A percentile compares a stretch with the other conserved stretches of the same genome.
These are phyloP conservation scores for Sphaerophoria taeniata DNA, from an alignment of 2,888 invertebrate species.

Conservation along the genomic window DNA sequence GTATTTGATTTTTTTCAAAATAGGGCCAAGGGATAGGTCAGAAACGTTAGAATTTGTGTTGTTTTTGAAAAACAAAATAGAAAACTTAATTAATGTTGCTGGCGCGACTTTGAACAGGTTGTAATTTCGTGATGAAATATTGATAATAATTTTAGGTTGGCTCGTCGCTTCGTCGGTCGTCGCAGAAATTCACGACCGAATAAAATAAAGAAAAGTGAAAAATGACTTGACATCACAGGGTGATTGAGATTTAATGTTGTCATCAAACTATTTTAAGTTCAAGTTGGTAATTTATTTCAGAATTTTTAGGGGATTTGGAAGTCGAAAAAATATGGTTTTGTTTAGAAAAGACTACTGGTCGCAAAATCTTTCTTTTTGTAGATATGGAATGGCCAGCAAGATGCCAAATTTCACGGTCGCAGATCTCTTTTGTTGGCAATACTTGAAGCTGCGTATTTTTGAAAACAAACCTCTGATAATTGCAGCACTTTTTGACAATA, in stretches of 20 bases:
- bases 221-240: conserved; percentile 32
- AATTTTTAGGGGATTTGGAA: neutral
- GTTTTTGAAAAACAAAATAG: conserved; percentile 39
- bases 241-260: conserved; percentile 50
- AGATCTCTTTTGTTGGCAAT: too few species aligned
- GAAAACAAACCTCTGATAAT: too few species aligned
- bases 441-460: too few species aligned
- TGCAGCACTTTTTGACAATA: too few species aligned
- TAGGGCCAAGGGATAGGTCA: conserved; percentile 74
- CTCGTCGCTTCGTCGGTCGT: conserved; percentile 3
- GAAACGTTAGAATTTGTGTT: conserved; percentile 27
- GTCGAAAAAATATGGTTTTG: neutral
- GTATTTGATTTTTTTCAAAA: conserved; percentile 27
- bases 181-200: conserved; percentile 7
- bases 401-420: too few species aligned
- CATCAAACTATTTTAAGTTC: conserved; percentile 62
- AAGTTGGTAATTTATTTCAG: conserved; percentile 26
- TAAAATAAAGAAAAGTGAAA: conserved; percentile 8
- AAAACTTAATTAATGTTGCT: conserved; percentile 45
- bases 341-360: too few species aligned
- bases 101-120: conserved; percentile 58
- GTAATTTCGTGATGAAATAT: conserved; percentile 20
- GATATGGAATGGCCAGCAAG: too few species aligned
- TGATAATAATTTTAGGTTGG: neutral
- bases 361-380: too few species aligned